These are phyloP conservation scores for Procavia capensis DNA, from an alignment of 2,113 vertebrate species.

Conservation along the genomic window DNA sequence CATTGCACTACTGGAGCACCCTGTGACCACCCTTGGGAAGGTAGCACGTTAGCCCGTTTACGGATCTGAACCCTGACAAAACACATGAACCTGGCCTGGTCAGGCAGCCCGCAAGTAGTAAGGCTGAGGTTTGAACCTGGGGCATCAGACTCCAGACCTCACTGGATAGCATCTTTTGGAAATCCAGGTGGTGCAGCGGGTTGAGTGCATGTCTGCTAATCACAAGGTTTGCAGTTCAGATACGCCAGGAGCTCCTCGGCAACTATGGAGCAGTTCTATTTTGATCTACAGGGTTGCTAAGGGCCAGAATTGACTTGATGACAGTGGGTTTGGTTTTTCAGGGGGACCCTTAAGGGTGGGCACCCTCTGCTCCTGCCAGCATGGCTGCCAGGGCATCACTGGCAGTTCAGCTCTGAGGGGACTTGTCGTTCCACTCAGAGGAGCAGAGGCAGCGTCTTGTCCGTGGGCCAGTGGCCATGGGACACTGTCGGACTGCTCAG, in stretches of 20 bases:
- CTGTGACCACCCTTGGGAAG: accelerated
- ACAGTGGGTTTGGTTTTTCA: too few species aligned
- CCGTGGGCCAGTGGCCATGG: background rate
- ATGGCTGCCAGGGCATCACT: background rate
- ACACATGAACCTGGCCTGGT: background rate
- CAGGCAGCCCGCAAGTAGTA: background rate
- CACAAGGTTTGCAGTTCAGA: too few species aligned
- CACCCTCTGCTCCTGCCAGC: background rate
- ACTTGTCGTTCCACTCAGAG: too few species aligned
- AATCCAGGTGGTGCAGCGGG: too few species aligned
- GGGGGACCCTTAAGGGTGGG: too few species aligned
- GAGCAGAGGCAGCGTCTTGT: background rate
- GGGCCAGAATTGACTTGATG: too few species aligned
- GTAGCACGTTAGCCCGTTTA: accelerated
- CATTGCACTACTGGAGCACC: background rate
- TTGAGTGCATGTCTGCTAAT: too few species aligned
- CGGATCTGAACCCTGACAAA: background rate
- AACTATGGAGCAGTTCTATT: too few species aligned
- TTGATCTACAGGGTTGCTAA: too few species aligned
- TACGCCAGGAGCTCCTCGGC: too few species aligned
- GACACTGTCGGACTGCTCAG: background rate
- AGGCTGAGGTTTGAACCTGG: too few species aligned
- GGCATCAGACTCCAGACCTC: background rate
- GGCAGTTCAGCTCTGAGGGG: background rate
- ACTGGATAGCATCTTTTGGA: too few species aligned